phyloP scores from a whole-genome alignment of 2,113 vertebrate species.

The Xerus inauris region DNA sequence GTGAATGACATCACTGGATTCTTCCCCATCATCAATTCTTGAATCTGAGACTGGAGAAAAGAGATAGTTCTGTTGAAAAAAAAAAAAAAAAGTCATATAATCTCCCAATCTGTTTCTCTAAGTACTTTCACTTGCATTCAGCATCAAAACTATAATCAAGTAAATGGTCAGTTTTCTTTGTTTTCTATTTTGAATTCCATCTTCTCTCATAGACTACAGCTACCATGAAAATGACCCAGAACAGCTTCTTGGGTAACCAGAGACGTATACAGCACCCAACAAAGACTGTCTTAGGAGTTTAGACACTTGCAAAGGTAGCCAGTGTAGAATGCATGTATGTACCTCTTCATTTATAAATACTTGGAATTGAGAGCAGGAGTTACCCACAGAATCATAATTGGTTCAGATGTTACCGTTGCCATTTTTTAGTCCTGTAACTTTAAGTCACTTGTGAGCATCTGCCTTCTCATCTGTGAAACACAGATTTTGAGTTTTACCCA shows the following conservation, averaged over 20 bases:
- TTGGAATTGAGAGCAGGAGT: not conserved
- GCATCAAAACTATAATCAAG: not conserved
- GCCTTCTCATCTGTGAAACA: not conserved
- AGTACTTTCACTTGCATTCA: not conserved
- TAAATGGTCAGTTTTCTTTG: not conserved
- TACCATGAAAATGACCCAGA: not conserved
- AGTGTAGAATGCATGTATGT: too few species aligned
- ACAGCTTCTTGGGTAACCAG: not conserved
- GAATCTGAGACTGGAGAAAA: conserved; percentile 18
- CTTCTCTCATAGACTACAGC: not conserved
- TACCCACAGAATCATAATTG: not conserved
- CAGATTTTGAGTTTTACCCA: not conserved
- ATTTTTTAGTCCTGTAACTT: not conserved
- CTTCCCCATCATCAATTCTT: not conserved
- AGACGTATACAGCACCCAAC: not conserved
- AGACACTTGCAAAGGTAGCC: conserved; percentile 2
- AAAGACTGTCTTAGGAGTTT: not conserved
- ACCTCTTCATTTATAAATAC: not conserved
- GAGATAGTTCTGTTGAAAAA: not conserved
- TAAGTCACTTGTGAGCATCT: not conserved
- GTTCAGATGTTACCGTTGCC: not conserved
- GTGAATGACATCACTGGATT: conserved; percentile 25
- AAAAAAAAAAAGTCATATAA: not conserved
- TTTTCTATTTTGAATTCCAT: not conserved
- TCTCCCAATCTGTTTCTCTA: not conserved